Percentiles rank a stretch among this genome's conserved stretches.
phyloP scores from a whole-genome alignment of 2,888 invertebrate species.

The Subacronicta megacephala region DNA sequence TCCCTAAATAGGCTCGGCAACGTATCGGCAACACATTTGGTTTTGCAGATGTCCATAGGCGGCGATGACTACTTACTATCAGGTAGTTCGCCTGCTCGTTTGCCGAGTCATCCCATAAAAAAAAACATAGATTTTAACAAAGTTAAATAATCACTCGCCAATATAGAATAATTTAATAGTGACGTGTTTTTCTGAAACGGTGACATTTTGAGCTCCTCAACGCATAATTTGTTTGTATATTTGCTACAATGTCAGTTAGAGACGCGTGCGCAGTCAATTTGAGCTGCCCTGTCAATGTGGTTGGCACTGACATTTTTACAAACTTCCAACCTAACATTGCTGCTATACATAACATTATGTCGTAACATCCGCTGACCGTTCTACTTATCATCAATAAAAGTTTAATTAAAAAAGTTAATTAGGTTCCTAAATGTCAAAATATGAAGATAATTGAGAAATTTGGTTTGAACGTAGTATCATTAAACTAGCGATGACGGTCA shows the following conservation, averaged over 20 bases:
- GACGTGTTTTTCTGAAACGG: not conserved
- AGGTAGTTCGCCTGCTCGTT: too few species aligned
- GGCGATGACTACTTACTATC: too few species aligned
- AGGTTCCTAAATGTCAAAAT: slow-evolving; percentile 45
- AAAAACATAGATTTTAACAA: too few species aligned
- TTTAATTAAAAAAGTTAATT: slow-evolving; percentile 40
- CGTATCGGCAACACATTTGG: too few species aligned
- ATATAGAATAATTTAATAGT: too few species aligned
- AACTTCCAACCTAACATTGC: slow-evolving; percentile 11
- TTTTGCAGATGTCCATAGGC: too few species aligned
- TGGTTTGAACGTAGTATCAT: slow-evolving; percentile 14
- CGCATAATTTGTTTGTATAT: too few species aligned
- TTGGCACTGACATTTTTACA: slow-evolving; percentile 54
- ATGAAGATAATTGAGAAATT: slow-evolving; percentile 28
- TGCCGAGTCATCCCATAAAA: too few species aligned
- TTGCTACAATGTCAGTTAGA: slow-evolving; percentile 14
- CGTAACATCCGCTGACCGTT: slow-evolving; percentile 45
- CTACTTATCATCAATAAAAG: slow-evolving; percentile 21
- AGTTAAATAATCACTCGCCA: too few species aligned
- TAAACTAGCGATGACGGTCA: slow-evolving; percentile 8
- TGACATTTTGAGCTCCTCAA: slow-evolving; percentile 1
- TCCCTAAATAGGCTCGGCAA: too few species aligned
- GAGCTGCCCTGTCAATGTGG: slow-evolving; percentile 51
- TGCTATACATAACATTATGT: slow-evolving; percentile 26
- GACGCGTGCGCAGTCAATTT: slow-evolving; percentile 58